Conservation (phyloP, 2,888 invertebrate genomes). For the Tachina grossa region DNA sequence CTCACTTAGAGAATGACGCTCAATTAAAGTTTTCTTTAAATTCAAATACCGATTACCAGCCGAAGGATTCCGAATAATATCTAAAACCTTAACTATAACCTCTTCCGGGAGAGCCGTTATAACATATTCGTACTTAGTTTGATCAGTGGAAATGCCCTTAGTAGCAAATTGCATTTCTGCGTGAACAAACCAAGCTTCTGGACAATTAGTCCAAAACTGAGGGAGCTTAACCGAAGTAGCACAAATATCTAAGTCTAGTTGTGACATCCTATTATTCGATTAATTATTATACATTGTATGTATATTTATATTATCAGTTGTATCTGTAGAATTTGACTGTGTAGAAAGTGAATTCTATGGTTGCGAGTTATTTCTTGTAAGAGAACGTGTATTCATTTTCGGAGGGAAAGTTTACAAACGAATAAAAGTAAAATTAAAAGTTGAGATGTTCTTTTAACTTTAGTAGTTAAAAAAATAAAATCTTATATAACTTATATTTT, state of each 20-base stretch:
- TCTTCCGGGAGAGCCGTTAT: slow-evolving; percentile 2
- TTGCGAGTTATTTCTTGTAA: too few species aligned
- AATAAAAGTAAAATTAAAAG: too few species aligned
- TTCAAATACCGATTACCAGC: background rate
- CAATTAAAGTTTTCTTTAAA: background rate
- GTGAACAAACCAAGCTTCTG: background rate
- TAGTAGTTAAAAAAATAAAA: too few species aligned
- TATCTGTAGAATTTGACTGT: too few species aligned
- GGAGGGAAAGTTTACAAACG: too few species aligned
- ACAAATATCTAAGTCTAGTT: slow-evolving; percentile 7
- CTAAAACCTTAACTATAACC: background rate
- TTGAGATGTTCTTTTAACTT: too few species aligned
- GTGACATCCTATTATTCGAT: background rate
- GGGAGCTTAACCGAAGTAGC: slow-evolving; percentile 4
- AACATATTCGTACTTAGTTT: slow-evolving; percentile 14
- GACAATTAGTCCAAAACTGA: slow-evolving; percentile 1
- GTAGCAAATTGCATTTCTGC: slow-evolving; percentile 10
- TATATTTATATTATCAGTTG: too few species aligned
- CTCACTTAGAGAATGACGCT: background rate
- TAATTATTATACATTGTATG: background rate
- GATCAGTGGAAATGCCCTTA: background rate
- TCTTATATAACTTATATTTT: too few species aligned
- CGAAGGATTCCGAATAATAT: background rate
- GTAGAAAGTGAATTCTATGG: too few species aligned
- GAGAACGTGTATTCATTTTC: too few species aligned